phyloP scores from a whole-genome alignment of 2,113 vertebrate species.

The Erythrocercus mccallii region DNA sequence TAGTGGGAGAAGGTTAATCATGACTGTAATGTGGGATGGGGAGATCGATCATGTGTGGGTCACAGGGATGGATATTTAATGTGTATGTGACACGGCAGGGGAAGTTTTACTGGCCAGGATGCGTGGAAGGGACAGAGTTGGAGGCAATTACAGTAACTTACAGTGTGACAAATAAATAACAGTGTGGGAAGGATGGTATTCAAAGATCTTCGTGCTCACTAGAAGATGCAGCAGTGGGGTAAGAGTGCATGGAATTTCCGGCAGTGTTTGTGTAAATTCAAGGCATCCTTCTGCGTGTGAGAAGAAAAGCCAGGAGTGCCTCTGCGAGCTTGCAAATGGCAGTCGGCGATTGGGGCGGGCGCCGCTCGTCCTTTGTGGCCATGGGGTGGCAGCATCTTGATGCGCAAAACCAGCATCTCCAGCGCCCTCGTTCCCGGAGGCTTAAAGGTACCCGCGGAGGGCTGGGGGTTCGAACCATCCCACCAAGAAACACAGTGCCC shows the following conservation, averaged over 20 bases:
- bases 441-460: neutral
- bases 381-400: conserved; percentile 45
- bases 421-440: neutral
- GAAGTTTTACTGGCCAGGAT: conserved; percentile 13
- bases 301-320: neutral
- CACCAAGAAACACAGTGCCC: neutral
- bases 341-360: neutral
- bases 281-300: neutral
- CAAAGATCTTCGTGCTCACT: neutral
- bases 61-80: conserved; percentile 38
- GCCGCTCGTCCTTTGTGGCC: neutral
- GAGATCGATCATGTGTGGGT: conserved; percentile 38
- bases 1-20: conserved; percentile 58
- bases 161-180: neutral
- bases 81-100: neutral
- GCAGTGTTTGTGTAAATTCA: neutral
- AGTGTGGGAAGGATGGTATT: neutral
- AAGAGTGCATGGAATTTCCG: neutral
- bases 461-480: neutral
- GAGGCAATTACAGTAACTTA: neutral
- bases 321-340: neutral
- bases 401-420: neutral
- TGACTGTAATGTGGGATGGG: conserved; percentile 26
- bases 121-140: neutral
- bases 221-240: neutral